Percentiles rank a stretch among this genome's conserved stretches.
Evolutionary conservation across 2,888 invertebrate genomes (phyloP).

Genomic region (Volucella inanis): DNA sequence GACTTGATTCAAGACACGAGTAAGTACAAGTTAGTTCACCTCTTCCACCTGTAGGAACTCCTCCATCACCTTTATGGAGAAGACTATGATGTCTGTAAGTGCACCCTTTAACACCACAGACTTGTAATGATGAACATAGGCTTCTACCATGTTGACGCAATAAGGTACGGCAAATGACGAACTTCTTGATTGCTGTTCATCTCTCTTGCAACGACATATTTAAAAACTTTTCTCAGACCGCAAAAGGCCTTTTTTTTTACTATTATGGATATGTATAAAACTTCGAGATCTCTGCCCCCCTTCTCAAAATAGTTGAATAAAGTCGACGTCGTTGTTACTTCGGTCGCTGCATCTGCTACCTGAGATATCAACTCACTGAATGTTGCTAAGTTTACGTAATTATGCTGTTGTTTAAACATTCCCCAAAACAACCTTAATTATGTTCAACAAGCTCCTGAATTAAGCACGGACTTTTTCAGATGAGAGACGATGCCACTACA

Average conservation of each 20-base stretch:
- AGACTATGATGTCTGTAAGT: too few relatives aligned
- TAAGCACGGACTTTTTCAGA: neutral
- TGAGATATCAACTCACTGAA: neutral
- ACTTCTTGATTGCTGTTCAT: neutral
- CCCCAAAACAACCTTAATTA: neutral
- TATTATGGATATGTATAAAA: neutral
- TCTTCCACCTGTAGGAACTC: neutral
- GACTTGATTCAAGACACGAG: too few relatives aligned
- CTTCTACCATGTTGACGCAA: neutral
- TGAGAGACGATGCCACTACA: neutral
- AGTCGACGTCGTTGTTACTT: neutral
- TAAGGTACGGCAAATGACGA: neutral
- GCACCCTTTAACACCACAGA: neutral
- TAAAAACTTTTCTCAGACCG: neutral
- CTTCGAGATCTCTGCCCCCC: neutral
- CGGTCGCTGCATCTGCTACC: neutral
- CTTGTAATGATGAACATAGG: neutral
- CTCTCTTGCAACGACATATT: neutral
- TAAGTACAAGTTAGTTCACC: too few relatives aligned
- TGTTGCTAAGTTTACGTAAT: neutral
- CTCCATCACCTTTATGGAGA: too few relatives aligned
- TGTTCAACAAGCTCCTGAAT: neutral
- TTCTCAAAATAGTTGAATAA: neutral
- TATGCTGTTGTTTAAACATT: neutral
- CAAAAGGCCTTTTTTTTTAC: neutral